Percentiles rank a stretch among this genome's conserved stretches.
Conservation (phyloP, 2,113 vertebrate genomes). For the Clarias gariepinus region DNA sequence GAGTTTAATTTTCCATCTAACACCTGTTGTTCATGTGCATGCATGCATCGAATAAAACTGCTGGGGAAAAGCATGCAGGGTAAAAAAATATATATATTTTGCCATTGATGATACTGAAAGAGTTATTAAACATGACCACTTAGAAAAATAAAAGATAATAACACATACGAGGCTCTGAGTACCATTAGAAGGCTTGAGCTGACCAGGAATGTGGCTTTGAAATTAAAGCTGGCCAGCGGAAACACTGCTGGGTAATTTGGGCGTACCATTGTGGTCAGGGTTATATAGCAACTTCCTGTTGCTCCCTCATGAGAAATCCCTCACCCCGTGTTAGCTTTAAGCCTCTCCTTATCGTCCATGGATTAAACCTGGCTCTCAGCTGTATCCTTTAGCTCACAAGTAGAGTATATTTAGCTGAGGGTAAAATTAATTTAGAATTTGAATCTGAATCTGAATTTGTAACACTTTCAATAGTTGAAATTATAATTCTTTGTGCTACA, state of each 20-base stretch:
- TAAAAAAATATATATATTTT: neutral
- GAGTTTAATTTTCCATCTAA: neutral
- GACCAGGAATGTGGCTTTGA: constrained; percentile 58
- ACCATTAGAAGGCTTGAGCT: constrained; percentile 44
- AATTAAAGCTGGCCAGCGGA: constrained; percentile 61
- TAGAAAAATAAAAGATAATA: neutral
- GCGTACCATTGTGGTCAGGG: constrained; percentile 26
- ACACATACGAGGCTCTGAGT: constrained; percentile 31
- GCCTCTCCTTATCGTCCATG: constrained; percentile 19
- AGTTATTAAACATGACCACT: neutral
- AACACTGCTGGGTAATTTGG: constrained; percentile 56
- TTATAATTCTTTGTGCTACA: neutral
- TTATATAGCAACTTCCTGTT: constrained; percentile 61
- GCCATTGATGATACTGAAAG: neutral
- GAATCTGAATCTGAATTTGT: constrained; percentile 1
- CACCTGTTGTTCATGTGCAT: neutral
- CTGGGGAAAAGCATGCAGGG: neutral
- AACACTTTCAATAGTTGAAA: neutral
- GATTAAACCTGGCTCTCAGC: constrained; percentile 19
- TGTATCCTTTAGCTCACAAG: neutral
- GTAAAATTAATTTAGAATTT: constrained; percentile 40
- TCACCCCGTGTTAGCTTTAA: constrained; percentile 57
- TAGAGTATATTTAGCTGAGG: constrained; percentile 16
- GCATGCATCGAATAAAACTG: neutral
- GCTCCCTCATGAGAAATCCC: constrained; percentile 57